A percentile compares a stretch with the other conserved stretches of the same genome.
Conservation (phyloP, 37 sponge, comb jelly and placozoan species). For the Hexactinellida sp. region DNA sequence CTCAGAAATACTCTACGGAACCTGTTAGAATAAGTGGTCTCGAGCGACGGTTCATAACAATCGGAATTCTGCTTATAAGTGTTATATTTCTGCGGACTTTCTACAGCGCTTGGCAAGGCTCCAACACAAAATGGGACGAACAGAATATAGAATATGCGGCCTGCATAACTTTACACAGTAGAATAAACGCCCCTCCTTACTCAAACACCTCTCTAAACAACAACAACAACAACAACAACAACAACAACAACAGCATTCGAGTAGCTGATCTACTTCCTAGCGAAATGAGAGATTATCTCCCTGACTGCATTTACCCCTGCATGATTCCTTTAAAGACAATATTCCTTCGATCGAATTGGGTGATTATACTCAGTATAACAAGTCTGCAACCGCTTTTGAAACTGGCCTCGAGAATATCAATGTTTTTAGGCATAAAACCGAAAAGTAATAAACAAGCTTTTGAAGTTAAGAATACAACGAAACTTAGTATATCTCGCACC, state of each 20-base stretch:
- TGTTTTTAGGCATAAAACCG: too few relatives aligned
- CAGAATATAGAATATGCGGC: neutral
- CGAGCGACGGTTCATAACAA: neutral
- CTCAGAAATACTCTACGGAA: neutral
- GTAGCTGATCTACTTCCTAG: neutral
- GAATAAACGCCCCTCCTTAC: neutral
- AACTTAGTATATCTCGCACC: too few relatives aligned
- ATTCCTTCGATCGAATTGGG: neutral
- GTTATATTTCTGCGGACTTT: neutral
- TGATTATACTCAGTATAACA: neutral
- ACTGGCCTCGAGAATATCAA: too few relatives aligned
- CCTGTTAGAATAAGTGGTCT: neutral
- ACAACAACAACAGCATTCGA: neutral
- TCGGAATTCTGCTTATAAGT: neutral
- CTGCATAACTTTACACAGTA: neutral
- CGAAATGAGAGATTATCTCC: neutral
- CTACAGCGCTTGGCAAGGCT: neutral
- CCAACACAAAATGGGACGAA: neutral
- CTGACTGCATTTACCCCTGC: neutral
- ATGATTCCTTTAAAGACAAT: neutral
- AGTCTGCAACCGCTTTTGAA: too few relatives aligned
- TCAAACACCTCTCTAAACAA: too few relatives aligned
- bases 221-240: neutral
- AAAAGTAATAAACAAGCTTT: too few relatives aligned
- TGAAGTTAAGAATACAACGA: too few relatives aligned